Percentiles rank a stretch among this genome's conserved stretches.
Evolutionary conservation across 2,888 invertebrate species (phyloP).

Genomic region (Diploptera punctata): DNA sequence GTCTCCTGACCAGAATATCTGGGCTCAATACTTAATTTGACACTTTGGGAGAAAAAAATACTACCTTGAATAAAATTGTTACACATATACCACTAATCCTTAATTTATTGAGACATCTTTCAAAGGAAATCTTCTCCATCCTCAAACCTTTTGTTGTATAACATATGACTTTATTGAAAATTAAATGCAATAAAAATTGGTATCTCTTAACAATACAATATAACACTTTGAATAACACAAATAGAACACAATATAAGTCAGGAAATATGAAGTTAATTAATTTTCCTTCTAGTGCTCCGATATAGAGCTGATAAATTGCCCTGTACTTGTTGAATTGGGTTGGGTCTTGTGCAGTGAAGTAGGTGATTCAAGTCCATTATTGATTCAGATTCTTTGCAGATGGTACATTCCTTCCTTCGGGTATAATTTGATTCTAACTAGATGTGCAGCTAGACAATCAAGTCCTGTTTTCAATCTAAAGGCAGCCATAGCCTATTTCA

Average conservation of each 20-base stretch:
- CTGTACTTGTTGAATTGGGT: not conserved
- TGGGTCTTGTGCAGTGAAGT: not conserved
- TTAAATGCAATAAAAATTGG: not conserved
- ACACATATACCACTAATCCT: too few relatives aligned
- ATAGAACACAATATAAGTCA: not conserved
- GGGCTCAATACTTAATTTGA: too few relatives aligned
- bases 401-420: not conserved
- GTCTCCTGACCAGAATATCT: too few relatives aligned
- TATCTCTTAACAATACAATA: not conserved
- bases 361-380: not conserved
- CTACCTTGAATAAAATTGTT: too few relatives aligned
- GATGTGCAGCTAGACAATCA: not conserved
- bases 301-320: conserved; percentile 6
- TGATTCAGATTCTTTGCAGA: conserved; percentile 1
- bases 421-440: not conserved
- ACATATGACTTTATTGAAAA: conserved; percentile 1
- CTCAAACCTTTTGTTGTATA: too few relatives aligned
- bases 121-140: too few relatives aligned
- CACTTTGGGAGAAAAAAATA: too few relatives aligned
- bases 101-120: too few relatives aligned
- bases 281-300: not conserved
- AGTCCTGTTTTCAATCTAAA: not conserved
- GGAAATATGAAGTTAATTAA: not conserved
- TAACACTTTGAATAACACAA: not conserved
- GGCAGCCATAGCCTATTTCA: not conserved